phyloP scores from a whole-genome alignment of 2,113 vertebrate species.

The Rafetus swinhoei region DNA sequence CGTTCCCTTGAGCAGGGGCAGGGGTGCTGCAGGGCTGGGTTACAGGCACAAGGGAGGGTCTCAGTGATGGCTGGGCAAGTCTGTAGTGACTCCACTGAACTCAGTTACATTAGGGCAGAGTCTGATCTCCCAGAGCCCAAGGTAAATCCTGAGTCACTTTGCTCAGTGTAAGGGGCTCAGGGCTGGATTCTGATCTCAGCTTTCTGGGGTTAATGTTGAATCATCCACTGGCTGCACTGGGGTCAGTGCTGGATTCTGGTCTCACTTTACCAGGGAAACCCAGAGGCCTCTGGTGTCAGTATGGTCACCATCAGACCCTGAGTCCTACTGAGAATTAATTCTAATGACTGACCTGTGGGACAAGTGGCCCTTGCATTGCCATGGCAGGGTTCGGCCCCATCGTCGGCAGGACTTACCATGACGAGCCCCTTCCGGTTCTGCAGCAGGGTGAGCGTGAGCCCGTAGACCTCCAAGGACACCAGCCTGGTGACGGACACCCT shows the following conservation, averaged over 20 bases:
- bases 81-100: neutral
- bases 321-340: no score
- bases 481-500: neutral
- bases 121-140: neutral
- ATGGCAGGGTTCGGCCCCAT: neutral
- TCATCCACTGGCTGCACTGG: neutral
- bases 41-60: neutral
- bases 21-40: neutral
- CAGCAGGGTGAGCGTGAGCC: conserved; percentile 35
- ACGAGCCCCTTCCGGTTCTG: conserved; percentile 33
- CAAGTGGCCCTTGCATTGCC: neutral
- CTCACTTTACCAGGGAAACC: neutral
- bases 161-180: neutral
- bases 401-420: conserved; percentile 16
- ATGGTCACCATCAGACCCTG: no score
- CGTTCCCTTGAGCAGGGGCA: no score
- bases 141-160: neutral
- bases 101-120: neutral
- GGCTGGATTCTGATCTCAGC: neutral
- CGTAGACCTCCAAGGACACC: conserved; percentile 52
- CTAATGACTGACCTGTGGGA: no score
- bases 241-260: neutral
- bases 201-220: neutral
- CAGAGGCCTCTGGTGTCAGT: no score
- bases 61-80: neutral